Evolutionary conservation across 2,888 invertebrate species (phyloP), one percentile per base, ranked within the genome.

Genomic region (Cerastoderma edule): DNA sequence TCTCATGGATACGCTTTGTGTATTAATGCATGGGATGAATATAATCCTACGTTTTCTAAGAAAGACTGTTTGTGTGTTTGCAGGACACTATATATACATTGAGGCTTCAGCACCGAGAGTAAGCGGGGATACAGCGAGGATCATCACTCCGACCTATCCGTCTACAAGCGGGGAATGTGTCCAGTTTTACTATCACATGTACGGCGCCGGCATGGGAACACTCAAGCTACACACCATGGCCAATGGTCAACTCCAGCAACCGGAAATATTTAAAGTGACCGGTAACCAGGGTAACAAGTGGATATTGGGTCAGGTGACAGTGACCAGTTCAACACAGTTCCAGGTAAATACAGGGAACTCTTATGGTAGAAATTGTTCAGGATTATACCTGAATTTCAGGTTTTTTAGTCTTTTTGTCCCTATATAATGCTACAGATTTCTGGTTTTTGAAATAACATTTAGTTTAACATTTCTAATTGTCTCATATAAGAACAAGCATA

Each of bases 121-220:
- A 75, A 94, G 94, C 0, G 94, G 94, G 1, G 94, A 95, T 85
- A 92, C 91, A 54, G 95, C 95, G 0, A 91, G 94, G 73, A 92
- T 95, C 5, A 67, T 86, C 33, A 89, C 88, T 8, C 87, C 86
- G 6, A 35, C 67, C 2, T 87, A 86, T 65, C 85, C 86, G 0
- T 75, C 86, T 16, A 85, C 88, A n/a, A 75, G 75, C 1, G 81
- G 84, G 5, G 84, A 87, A 53, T 92, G 92, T 72, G 81, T 91
- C 10, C 83, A 87, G 71, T 92, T 92, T 78, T 90, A 88, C 77
- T 92, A 91, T 77, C 87, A 90, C 82, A 91, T 92, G 90, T 83
- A 86, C 72, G 90, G 88, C 27, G 66, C 75, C 28, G 84, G 81
- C 32, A 87, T 87, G 78, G 90, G 89, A 6, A 81, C 76, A 0